Base-by-base conservation (phyloP, 1,140 invertebrate genomes). In the Samia ricini region DNA sequence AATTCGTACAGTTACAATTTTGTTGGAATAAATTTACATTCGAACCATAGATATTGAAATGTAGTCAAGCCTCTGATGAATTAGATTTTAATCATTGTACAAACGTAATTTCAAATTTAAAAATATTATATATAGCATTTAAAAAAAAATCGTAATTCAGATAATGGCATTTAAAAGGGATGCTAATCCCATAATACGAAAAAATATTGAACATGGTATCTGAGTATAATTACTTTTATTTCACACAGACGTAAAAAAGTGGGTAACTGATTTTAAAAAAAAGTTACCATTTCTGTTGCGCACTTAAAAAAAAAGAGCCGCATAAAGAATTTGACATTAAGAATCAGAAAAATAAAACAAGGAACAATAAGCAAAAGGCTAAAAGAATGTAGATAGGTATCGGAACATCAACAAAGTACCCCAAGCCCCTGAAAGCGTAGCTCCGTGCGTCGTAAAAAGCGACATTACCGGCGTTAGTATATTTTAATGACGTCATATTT, bases 401-500 rank as follows among this genome's bases (percentile, higher is more conserved):
- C 56, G 36, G 36, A 48, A 51, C 42, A 24, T 55, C 24, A 42
- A 42, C 33, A 55, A 55, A 24, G 52, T 24, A 52, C 20, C 50
- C 50, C 22, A 8, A 24, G 19, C 6, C 52, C 22, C 22, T 24
- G 52, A 24, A 55, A 55, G 52, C 52, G 52, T 24, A 55, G 23
- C 55, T 15, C 56, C 36, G 19, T 57, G 15, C 51, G 12, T 50
- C 63, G 60, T 69, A 69, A 69, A 71, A 67, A 63, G 29, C 33
- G 56, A 63, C 60, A 56, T 66, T 62, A 63, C 26, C 33, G 55
- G 57, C 64, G 55, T 57, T 61, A 58, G 55, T 54, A 64, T 59
- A 33, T 24, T 77, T 73, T 70, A 73, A 73, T 71, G 68, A 68
- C 61, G 64, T 66, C 69, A 74, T 68, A 72, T 68, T 72, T 64